Evolutionary conservation across 53 echinoderm and acorn worm species (phyloP), one percentile per base, ranked within the genome.

Genomic region (Holothuria scabra): DNA sequence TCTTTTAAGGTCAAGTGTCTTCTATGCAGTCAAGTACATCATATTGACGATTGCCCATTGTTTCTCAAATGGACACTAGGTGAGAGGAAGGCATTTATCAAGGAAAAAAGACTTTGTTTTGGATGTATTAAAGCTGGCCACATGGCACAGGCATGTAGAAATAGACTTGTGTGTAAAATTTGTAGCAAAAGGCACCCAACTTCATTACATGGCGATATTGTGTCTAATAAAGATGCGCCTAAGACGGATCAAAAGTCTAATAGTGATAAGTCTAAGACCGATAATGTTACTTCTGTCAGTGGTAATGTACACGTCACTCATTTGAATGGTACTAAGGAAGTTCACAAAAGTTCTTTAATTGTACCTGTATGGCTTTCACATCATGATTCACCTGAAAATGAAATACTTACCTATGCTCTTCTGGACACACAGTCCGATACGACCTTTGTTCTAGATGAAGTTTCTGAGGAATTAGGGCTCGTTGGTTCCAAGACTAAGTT

Each of bases 151-250:
- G 52, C 84, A 28, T 91, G 84, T 55, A 32, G 64, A 16, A 58
- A 61, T 28, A 79, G 72, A 35, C 30, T 55, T 28, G 78, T 63
- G 9, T 91, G 91, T 31, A 60, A 78, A 61, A 80, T 32, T 4
- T 91, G 91, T 59, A 78, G 85, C 12, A 68, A 69, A 66, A 35
- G 68, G 22, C 91, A 88, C 63, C 87, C 87, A 28, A 84, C 91
- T 20, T 46, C 66, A 35, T 68, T 91, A 28, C 87, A 87, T 74
- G 19, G 74, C 1, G 74, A 74, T 74, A 23, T 74, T 52, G 16
- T 49, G 55, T 28, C 11, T 12, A 34, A 74, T 34, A 12, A 16
- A n/a, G n/a, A n/a, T n/a, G n/a, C n/a, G n/a, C n/a, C n/a, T n/a
- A n/a, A n/a, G n/a, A n/a, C n/a, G n/a, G n/a, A n/a, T n/a, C n/a